Evolutionary conservation across 2,797 vertebrate genomes (phyloP), one percentile per base, ranked within the genome.

Genomic region (Diglossa cyanea): DNA sequence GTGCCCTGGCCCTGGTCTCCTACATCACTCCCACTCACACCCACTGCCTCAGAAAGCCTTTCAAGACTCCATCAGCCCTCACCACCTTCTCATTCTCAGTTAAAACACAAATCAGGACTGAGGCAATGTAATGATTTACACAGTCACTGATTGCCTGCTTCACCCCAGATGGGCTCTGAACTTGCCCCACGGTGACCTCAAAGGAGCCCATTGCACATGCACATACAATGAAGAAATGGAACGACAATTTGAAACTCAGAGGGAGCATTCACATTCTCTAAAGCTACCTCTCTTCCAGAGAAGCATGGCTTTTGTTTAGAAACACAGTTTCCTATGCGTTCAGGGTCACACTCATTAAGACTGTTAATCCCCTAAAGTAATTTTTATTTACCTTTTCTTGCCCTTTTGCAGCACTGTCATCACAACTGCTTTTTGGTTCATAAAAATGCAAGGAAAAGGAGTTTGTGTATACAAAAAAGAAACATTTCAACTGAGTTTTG

Each of bases 361-460:
- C 17, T 60, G 7, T 72, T 75, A 84, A 83, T 86, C 79, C 35
- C 47, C 30, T 54, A 23, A 70, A 72, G 50, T 95, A 94, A 92
- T 94, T 94, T 95, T 28, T 89, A 93, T 96, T 94, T 96, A 77
- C 77, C 37, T 87, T 9, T 96, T 96, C 45, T 87, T 76, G 26
- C 50, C 75, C 67, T 91, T 89, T 67, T 80, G 42, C 31, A 94
- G 70, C 35, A 73, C 31, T 76, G 6, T 86, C 72, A 77, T 84
- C 71, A 83, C 35, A 91, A 57, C 45, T 63, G 42, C 33, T 88
- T 94, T 87, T 90, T 63, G 44, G 13, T 80, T 90, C 73, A 68
- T 86, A 76, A 85, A 93, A 92, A 86, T 62, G 58, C 28, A 86
- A 70, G 66, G 77, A 90, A 93, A 96, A 96, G 5, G 9, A 35